phyloP scores from a whole-genome alignment of 2,888 invertebrate species.

The Eupithecia dodoneata region DNA sequence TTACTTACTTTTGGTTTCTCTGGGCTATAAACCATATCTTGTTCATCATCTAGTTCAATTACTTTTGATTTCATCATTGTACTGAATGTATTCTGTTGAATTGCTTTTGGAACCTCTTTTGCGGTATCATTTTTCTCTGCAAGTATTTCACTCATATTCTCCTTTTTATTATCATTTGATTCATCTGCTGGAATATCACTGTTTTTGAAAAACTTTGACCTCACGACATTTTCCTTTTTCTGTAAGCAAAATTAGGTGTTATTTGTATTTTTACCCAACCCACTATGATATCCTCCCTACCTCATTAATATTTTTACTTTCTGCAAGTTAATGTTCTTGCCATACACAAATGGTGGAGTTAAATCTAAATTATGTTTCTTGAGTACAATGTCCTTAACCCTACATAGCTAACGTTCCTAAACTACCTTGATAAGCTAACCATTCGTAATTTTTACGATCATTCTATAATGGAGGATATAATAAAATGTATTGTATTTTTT shows the following conservation, averaged over 20 bases:
- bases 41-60: slow-evolving; percentile 12
- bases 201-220: slow-evolving; percentile 66
- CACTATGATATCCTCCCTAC: neutral
- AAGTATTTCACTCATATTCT: slow-evolving; percentile 34
- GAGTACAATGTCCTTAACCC: slow-evolving; percentile 66
- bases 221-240: slow-evolving; percentile 56
- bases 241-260: slow-evolving; percentile 44
- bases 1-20: slow-evolving; percentile 46
- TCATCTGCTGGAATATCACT: slow-evolving; percentile 19
- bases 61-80: slow-evolving; percentile 10
- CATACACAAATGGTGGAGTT: slow-evolving; percentile 73
- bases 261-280: neutral
- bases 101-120: slow-evolving; percentile 1
- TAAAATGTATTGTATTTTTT: too few species aligned
- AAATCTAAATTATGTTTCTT: slow-evolving; percentile 69
- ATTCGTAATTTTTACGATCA: too few species aligned
- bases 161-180: slow-evolving; percentile 34
- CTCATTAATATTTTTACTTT: neutral
- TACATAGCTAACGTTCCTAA: too few species aligned
- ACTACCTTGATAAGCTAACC: too few species aligned
- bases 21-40: slow-evolving; percentile 45
- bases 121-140: slow-evolving; percentile 10
- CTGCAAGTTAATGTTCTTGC: slow-evolving; percentile 54
- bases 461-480: too few species aligned
- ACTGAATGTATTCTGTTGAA: neutral